Percentiles rank a stretch among this genome's conserved stretches.
Conservation (phyloP, 2,113 vertebrate species). For the Coturnix japonica region DNA sequence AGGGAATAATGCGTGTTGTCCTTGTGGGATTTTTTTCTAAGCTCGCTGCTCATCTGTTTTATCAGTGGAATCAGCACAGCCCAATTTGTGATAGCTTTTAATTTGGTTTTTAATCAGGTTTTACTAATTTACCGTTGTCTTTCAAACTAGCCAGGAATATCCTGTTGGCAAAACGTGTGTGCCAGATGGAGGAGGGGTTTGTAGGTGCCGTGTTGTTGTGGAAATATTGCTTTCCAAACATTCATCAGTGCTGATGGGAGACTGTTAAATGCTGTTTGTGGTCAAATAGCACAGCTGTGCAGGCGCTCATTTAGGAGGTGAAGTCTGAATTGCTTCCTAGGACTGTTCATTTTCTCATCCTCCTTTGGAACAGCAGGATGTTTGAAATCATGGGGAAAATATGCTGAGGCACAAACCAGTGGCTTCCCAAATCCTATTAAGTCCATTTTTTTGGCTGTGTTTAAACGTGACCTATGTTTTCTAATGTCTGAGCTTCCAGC, state of each 20-base stretch:
- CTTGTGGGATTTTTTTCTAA: background rate
- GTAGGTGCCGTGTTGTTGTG: background rate
- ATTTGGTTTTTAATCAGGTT: background rate
- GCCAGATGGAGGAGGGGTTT: background rate
- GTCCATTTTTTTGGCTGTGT: background rate
- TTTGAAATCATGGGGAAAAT: background rate
- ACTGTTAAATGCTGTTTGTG: background rate
- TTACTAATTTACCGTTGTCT: background rate
- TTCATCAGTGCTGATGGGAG: background rate
- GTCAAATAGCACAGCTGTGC: background rate
- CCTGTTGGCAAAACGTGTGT: background rate
- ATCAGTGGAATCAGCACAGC: background rate
- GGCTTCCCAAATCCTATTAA: background rate
- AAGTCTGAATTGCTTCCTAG: background rate
- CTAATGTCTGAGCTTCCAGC: background rate
- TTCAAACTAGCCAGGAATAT: background rate
- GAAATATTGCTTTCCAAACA: background rate
- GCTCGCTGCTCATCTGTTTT: background rate
- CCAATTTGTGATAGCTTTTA: background rate
- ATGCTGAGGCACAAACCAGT: background rate
- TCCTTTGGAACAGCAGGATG: background rate
- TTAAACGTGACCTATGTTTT: conserved; percentile 8
- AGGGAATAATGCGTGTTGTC: background rate
- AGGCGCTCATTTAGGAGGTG: background rate
- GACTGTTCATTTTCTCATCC: background rate